Base-by-base conservation (phyloP, 1,140 invertebrate genomes). In the Ceratina australensis region DNA sequence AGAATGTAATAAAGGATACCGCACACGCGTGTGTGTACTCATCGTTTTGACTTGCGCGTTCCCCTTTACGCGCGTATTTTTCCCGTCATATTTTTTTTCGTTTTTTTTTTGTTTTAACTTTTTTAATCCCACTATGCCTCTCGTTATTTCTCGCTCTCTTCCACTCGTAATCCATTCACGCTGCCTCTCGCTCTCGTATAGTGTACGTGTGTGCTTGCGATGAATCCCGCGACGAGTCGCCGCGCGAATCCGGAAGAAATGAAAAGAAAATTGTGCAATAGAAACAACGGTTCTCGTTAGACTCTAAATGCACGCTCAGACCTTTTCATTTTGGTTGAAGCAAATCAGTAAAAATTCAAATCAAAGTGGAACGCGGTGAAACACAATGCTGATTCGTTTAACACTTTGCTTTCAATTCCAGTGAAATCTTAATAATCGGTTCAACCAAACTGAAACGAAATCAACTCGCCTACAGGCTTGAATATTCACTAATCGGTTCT, bases 61-160 rank as follows among this genome's bases (percentile, higher is more conserved):
- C 20, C 49, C 49, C 52, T 67, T 1, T n/a, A 18, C 42, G 42
- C 33, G 33, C 16, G 47, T 65, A 49, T 42, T 57, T 42, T 57
- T 52, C n/a, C 52, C 8, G 20, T 60, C 22, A 20, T 57, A 24
- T 60, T 28, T 59, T 20, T 65, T 50, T 72, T 72, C 20, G 59
- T 52, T 42, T 60, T 64, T 69, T 75, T 77, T 77, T 80, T 42
- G 24, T 13, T 72, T 81, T 61, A 72, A 33, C 22, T 42, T 50
- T 52, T 26, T 60, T 24, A 33, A 22, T 54, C 63, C 61, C 42
- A 28, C 63, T 54, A 16, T 77, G 50, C 16, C 42, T 77, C 49
- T 63, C 54, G 47, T 71, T 60, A 26, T 59, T 26, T 63, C 57
- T 63, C 57, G 33, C 33, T n/a, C 47, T 67, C 66, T 20, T 16